Conservation (phyloP, 2,113 vertebrate genomes). For the Danio rerio region GRCz12tu NC_133196.1:21188501-21189000, state of each 20-base stretch:
- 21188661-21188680: too few species aligned
- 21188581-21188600: too few species aligned
- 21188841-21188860: slow-evolving; percentile 74
- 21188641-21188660: too few species aligned
- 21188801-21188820: background rate
- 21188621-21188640: too few species aligned
- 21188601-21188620: too few species aligned
- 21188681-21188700: too few species aligned
- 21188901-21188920: slow-evolving; percentile 2
- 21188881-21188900: slow-evolving; percentile 56
- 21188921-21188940: slow-evolving; percentile 72
- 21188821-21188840: slow-evolving; percentile 61
- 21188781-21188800: background rate
- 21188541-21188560: too few species aligned
- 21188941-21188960: slow-evolving; percentile 55
- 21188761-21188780: background rate
- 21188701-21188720: too few species aligned
- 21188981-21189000: slow-evolving; percentile 32
- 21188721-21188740: background rate
- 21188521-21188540: too few species aligned
- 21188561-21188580: too few species aligned
- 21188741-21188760: background rate
- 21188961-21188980: slow-evolving; percentile 44
- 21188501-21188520: too few species aligned
- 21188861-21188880: slow-evolving; percentile 71